Percentiles rank a stretch among this genome's conserved stretches.
Conservation (phyloP, 2,113 vertebrate genomes). For the Phoenicopterus ruber region DNA sequence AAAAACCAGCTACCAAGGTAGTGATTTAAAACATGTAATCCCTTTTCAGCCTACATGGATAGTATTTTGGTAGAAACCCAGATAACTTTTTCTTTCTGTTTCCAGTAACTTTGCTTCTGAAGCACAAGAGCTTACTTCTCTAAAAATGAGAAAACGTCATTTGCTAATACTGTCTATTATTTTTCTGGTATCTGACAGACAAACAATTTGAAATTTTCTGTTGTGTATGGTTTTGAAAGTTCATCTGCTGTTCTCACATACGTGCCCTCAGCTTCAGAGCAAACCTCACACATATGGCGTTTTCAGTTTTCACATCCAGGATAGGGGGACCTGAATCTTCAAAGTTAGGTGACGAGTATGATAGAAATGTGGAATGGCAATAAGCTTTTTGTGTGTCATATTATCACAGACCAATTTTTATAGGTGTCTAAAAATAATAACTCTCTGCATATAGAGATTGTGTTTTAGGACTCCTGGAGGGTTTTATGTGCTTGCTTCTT, state of each 20-base stretch:
- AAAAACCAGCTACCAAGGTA: not conserved
- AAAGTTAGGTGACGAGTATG: not conserved
- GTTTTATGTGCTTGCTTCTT: constrained; percentile 9
- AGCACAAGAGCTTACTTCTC: not conserved
- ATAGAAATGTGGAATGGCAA: not conserved
- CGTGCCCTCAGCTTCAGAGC: not conserved
- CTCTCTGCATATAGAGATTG: not conserved
- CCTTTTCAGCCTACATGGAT: not conserved
- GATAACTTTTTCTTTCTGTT: not conserved
- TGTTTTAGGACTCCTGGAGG: constrained; percentile 31
- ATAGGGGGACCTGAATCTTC: not conserved
- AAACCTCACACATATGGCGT: not conserved
- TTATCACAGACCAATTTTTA: not conserved
- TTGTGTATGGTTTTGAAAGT: not conserved
- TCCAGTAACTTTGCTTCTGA: not conserved
- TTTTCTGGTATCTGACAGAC: not conserved
- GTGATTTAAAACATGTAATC: constrained; percentile 20
- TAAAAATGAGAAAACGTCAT: not conserved
- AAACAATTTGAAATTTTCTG: not conserved
- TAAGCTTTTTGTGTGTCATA: not conserved
- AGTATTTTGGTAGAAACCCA: constrained; percentile 3
- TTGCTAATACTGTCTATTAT: not conserved
- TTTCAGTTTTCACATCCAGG: not conserved
- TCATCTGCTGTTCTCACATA: not conserved
- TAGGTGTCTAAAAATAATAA: constrained; percentile 17